A percentile compares a stretch with the other conserved stretches of the same genome.
Conservation (phyloP, 2,113 vertebrate genomes). For the Sterrhoptilus dennistouni region DNA sequence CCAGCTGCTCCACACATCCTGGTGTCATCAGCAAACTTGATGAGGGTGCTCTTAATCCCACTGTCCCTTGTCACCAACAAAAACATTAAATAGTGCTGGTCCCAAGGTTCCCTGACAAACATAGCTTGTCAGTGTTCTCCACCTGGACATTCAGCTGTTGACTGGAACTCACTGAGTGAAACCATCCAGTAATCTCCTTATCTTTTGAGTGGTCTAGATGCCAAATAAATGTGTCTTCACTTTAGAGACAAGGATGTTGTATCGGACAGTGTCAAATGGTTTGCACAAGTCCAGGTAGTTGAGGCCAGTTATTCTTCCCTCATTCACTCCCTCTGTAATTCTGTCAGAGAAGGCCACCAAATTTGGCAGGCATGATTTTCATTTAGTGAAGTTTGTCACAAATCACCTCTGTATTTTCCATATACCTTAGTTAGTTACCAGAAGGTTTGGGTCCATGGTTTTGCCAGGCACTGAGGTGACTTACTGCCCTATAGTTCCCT, state of each 20-base stretch:
- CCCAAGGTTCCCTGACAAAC: neutral
- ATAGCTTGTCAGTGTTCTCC: accelerated
- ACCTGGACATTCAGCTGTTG: neutral
- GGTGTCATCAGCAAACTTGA: neutral
- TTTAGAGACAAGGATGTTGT: neutral
- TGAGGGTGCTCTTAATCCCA: neutral
- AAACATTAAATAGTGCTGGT: neutral
- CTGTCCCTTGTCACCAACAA: neutral
- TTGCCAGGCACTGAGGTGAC: neutral
- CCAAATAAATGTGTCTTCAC: neutral
- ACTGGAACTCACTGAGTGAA: neutral
- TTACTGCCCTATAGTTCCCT: neutral
- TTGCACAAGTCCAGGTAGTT: neutral
- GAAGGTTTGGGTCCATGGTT: neutral
- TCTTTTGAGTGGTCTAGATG: accelerated
- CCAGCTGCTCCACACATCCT: too few relatives aligned
- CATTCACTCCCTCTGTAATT: neutral
- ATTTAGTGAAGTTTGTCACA: neutral
- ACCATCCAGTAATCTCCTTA: neutral
- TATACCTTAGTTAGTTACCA: neutral
- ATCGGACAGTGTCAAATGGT: neutral
- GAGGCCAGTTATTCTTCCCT: neutral
- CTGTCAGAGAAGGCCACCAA: neutral
- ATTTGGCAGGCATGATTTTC: neutral
- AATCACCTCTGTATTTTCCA: neutral